Evolutionary conservation across 2,113 vertebrate genomes (phyloP).

Genomic region (Etheostoma spectabile): DNA sequence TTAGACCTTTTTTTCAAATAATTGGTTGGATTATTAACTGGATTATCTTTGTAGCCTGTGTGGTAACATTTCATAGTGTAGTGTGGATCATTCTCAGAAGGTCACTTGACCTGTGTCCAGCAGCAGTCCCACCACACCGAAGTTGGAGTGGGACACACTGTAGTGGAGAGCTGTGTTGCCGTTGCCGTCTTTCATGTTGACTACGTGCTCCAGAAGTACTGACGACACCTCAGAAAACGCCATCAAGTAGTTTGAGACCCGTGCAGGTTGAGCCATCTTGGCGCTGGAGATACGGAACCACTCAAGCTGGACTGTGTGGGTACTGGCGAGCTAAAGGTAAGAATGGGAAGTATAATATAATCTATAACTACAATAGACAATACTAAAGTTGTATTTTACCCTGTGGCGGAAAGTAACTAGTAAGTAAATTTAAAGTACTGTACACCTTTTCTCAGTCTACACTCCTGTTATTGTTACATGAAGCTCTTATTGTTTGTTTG

Average conservation of each 20-base stretch:
- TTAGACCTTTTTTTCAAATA: background rate
- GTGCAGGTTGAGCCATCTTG: slow-evolving; percentile 83
- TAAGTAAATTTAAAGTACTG: background rate
- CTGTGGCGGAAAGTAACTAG: background rate
- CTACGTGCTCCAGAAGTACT: slow-evolving; percentile 86
- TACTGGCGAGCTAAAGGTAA: slow-evolving; percentile 84
- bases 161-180: slow-evolving; percentile 97
- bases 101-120: slow-evolving; percentile 89
- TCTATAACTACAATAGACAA: background rate
- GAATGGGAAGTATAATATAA: background rate
- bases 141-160: slow-evolving; percentile 97
- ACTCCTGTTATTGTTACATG: slow-evolving; percentile 13
- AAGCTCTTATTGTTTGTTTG: slow-evolving; percentile 14
- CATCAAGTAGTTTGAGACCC: slow-evolving; percentile 88
- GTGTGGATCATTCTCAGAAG: background rate
- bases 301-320: slow-evolving; percentile 89
- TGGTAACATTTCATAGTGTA: background rate
- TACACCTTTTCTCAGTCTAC: background rate
- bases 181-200: slow-evolving; percentile 94
- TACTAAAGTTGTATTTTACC: background rate
- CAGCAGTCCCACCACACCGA: slow-evolving; percentile 89
- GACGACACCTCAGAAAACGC: slow-evolving; percentile 87
- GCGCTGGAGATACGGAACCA: slow-evolving; percentile 96
- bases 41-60: background rate
- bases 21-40: background rate